Evolutionary conservation across 2,113 vertebrate species (phyloP), one percentile per base, ranked within the genome.

Genomic region (Microcebus griseorufus): DNA sequence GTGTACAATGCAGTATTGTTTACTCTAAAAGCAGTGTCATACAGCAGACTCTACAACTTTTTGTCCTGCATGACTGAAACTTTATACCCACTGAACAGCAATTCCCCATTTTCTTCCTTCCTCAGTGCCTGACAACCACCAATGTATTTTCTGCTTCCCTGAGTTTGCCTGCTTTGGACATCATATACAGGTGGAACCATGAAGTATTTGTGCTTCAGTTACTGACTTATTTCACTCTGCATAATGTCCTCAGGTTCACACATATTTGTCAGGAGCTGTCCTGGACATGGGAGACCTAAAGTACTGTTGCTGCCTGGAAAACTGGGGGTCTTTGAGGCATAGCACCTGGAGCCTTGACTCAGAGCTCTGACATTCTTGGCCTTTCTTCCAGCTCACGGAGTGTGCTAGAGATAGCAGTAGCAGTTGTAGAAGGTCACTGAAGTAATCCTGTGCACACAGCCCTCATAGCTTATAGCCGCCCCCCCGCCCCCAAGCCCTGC

Each of bases 61-160:
- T 29, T n/a, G 48, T 25, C 12, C 34, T 53, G 29, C 4, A 25
- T 11, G 27, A 18, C 6, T 51, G 18, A 55, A 84, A 72, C 2
- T 20, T 76, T 45, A 29, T 7, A 27, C 9, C 10, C 16, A 29
- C 14, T 39, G 27, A 34, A 37, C 10, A 76, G 9, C 29, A 32
- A 12, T 6, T 51, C 16, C 6, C 3, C 10, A 6, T 84, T 42
- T 48, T 4, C 22, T 4, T 48, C 7, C 4, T 39, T 0, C 23
- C 13, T 13, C 13, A n/a, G 23, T 3, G 1, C 8, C 58, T 62
- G 7, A 17, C 34, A 69, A 39, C 9, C 8, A 64, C 37, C 14
- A 39, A 29, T 27, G 9, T 37, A n/a, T 17, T 84, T 58, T 12
- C 29, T 60, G 13, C 22, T n/a, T 60, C 29, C 65, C 11, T 42